Percentiles rank a stretch among this genome's conserved stretches.
Evolutionary conservation across 2,113 vertebrate genomes (phyloP).

Genomic region (Crotalus horridus): DNA sequence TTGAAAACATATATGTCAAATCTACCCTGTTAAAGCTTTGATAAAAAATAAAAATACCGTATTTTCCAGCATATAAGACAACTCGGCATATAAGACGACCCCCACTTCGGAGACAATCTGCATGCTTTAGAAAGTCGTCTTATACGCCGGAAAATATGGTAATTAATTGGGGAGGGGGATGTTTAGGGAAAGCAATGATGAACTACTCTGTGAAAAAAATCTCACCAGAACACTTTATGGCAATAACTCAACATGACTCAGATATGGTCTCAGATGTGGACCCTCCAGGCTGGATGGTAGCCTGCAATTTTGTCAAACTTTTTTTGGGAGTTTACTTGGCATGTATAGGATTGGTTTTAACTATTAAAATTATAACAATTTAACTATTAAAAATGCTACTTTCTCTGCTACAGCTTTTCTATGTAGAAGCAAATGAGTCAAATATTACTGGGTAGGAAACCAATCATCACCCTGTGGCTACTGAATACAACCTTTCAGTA

Average conservation of each 20-base stretch:
- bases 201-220: neutral
- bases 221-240: neutral
- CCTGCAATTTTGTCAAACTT: neutral
- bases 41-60: neutral
- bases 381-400: neutral
- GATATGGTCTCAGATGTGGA: neutral
- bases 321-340: neutral
- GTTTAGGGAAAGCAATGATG: neutral
- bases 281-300: neutral
- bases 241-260: neutral
- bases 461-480: constrained; percentile 11
- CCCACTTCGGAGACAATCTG: too few relatives aligned
- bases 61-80: too few relatives aligned
- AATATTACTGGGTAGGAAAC: neutral
- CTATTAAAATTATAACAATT: neutral
- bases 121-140: too few relatives aligned
- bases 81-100: too few relatives aligned
- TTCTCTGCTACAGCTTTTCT: constrained; percentile 6
- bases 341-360: neutral
- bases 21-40: neutral
- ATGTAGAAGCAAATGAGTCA: neutral
- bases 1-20: neutral
- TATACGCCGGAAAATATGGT: too few relatives aligned
- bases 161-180: neutral
- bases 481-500: constrained; percentile 16